Evolutionary conservation across 2,888 invertebrate species (phyloP), one percentile per base, ranked within the genome.

Genomic region (Willowsia nigromaculata): DNA sequence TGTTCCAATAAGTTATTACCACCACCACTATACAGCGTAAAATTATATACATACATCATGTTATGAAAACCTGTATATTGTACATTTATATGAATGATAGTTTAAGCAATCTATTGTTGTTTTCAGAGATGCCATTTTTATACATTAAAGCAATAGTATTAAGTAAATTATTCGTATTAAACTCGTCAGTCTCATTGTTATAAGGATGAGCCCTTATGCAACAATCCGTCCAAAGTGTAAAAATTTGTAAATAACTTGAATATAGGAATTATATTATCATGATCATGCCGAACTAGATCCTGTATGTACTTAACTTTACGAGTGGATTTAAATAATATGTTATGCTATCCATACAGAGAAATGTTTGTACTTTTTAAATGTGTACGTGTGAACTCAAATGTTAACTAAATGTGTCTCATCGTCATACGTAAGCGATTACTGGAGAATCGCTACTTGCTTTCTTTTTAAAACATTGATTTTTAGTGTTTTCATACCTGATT

Each of bases 201-300:
- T 43, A 33, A 68, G 68, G 43, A 74, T 47, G 88, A 74, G 62
- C 84, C 88, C 88, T 88, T 88, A 88, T 78, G 65, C 40, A 84
- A 84, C 82, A 71, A 65, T 88, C 88, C 88, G 88, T 88, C 88
- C 88, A 59, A 50, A 47, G 18, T 47, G 62, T 76, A 76, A 59
- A 65, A 50, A 74, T 11, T 37, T 74, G 74, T 74, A 65, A 65
- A 65, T 59, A 59, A n/a, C 11, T 59, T 25, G 1, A 13, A n/a
- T 18, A 47, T 37, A 43, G 13, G n/a, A 18, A 1, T 53, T 53
- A 53, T 5, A n/a, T n/a, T n/a, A n/a, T n/a, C n/a, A n/a, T n/a
- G n/a, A n/a, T n/a, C n/a, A n/a, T n/a, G n/a, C n/a, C n/a, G n/a
- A n/a, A n/a, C n/a, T n/a, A n/a, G n/a, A n/a, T n/a, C n/a, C n/a